Percentiles rank a stretch among this genome's conserved stretches.
These are phyloP conservation scores for Rhamnusium bicolor DNA, from an alignment of 2,888 invertebrate species.

Conservation along the genomic window DNA sequence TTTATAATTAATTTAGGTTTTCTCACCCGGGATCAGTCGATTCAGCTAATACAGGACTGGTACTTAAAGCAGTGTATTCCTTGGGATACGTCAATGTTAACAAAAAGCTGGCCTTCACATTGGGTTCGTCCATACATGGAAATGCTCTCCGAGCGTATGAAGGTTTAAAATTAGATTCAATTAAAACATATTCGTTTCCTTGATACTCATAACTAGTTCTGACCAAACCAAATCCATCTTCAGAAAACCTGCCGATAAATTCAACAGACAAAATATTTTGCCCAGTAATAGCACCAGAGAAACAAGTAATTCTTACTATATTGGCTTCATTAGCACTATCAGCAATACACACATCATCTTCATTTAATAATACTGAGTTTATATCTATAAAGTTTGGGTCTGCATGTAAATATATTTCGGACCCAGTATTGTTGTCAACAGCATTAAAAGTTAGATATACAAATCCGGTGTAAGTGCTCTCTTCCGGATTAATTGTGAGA, in stretches of 20 bases:
- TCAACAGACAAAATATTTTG: background rate
- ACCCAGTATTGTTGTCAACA: background rate
- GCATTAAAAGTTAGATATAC: background rate
- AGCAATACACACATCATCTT: background rate
- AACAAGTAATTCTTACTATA: background rate
- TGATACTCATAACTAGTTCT: background rate
- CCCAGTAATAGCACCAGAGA: background rate
- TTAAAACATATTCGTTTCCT: background rate
- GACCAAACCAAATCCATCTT: conserved; percentile 2
- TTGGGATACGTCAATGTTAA: background rate
- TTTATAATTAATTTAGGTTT: background rate
- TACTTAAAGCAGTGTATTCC: conserved; percentile 5
- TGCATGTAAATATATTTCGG: background rate
- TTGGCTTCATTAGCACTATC: background rate
- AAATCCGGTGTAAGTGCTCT: background rate
- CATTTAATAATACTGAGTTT: background rate
- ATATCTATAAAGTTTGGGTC: background rate
- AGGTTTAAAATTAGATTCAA: conserved; percentile 8
- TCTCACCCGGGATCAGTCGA: background rate
- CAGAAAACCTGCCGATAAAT: background rate
- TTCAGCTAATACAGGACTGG: background rate
- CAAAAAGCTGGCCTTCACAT: conserved; percentile 5
- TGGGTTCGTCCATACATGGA: conserved; percentile 23
- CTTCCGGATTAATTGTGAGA: conserved; percentile 3
- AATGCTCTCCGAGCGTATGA: conserved; percentile 8